Evolutionary conservation across 2,797 vertebrate species (phyloP), one percentile per base, ranked within the genome.

Genomic region (Hippoglossus hippoglossus): DNA sequence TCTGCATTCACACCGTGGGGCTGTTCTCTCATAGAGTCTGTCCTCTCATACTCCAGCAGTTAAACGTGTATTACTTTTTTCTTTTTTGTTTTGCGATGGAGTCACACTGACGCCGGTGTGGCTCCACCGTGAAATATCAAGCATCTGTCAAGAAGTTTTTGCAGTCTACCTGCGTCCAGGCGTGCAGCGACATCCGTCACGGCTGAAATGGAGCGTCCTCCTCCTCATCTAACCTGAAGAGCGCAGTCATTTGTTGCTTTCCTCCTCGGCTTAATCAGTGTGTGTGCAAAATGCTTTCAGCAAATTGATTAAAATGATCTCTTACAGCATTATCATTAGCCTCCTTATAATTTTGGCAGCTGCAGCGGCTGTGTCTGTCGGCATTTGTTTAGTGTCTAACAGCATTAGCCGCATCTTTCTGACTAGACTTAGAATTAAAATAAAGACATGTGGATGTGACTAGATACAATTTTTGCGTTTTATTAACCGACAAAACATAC

Each of bases 261-360:
- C 25, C 31, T 69, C 55, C 71, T 44, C 18, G 24, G 39, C 49
- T 66, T 77, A 77, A 85, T 77, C 73, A 63, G 67, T 3, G 25
- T 3, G 25, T 19, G 58, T 9, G 10, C 51, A 71, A 69, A 19
- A 69, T 71, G 81, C 67, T 85, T 49, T 77, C 63, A 58, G 78
- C 71, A 85, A 81, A 89, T 73, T 78, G 72, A 83, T 79, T 74
- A 53, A 84, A 84, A 81, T 71, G 54, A 86, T 81, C 55, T 57
- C 63, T 63, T 75, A 47, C 63, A 57, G 46, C 63, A 47, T 58
- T 44, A 59, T 71, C 76, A 79, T 85, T 75, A 67, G 36, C 72
- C 65, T 60, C 68, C 28, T 54, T 60, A 24, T 63, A 16, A 66
- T 22, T 55, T 39, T 65, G 70, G 59, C 63, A 63, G 79, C 62